phyloP scores from a whole-genome alignment of 2,888 invertebrate species.

The Lottia scabra region DNA sequence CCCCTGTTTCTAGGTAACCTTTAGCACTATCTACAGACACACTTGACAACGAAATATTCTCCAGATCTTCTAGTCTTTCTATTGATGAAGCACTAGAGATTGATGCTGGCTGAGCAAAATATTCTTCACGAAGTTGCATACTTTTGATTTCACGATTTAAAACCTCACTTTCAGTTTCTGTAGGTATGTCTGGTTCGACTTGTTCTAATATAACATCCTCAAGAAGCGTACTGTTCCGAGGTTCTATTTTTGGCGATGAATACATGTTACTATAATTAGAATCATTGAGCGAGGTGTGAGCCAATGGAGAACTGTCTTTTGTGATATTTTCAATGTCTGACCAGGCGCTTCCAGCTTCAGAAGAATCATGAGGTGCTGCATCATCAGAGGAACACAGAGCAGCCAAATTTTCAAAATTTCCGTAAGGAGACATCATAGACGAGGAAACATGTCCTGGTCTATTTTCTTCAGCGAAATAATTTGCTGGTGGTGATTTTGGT shows the following conservation, averaged over 20 bases:
- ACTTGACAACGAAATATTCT: too few relatives aligned
- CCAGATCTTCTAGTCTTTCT: too few relatives aligned
- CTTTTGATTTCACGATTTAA: too few relatives aligned
- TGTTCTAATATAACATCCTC: too few relatives aligned
- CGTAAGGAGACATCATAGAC: neutral
- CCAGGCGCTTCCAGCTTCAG: neutral
- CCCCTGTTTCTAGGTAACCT: too few relatives aligned
- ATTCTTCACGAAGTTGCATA: too few relatives aligned
- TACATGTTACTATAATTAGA: neutral
- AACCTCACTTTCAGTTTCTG: too few relatives aligned
- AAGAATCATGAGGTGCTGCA: neutral
- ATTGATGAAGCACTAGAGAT: too few relatives aligned
- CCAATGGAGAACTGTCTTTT: neutral
- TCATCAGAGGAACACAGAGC: neutral
- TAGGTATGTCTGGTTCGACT: too few relatives aligned
- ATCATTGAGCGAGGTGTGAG: neutral
- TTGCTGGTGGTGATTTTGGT: neutral
- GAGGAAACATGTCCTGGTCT: neutral
- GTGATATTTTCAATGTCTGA: neutral
- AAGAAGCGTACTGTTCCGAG: neutral
- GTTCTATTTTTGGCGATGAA: neutral
- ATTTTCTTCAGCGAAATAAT: neutral
- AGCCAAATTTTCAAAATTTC: neutral
- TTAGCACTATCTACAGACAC: too few relatives aligned
- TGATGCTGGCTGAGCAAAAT: too few relatives aligned